Conservation (phyloP, 2,797 vertebrate genomes). For the Microctenopoma lineatum region DNA sequence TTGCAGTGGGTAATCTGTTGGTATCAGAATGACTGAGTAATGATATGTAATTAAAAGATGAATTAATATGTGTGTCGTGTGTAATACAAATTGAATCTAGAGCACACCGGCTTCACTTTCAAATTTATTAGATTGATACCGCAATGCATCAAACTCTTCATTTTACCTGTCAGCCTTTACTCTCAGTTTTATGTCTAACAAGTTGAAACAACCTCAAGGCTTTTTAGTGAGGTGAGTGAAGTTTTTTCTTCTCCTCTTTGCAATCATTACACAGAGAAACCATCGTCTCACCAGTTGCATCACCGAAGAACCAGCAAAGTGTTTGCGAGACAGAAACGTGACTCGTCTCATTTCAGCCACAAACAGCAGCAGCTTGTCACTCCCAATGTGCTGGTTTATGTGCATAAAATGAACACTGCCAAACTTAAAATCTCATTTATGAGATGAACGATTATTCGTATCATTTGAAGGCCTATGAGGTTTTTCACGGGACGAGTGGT, state of each 20-base stretch:
- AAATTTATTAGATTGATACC: conserved; percentile 44
- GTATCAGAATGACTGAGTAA: conserved; percentile 75
- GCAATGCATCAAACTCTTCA: conserved; percentile 28
- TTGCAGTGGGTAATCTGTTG: conserved; percentile 71
- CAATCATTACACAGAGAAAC: conserved; percentile 4
- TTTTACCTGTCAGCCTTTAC: conserved; percentile 29
- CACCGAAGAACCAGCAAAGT: neutral
- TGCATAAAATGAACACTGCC: no score
- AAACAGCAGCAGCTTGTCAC: no score
- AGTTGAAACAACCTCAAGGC: conserved; percentile 26
- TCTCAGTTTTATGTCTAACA: conserved; percentile 8
- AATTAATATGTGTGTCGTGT: conserved; percentile 67
- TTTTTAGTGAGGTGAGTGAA: neutral
- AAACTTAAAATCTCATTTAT: no score
- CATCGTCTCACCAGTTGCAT: conserved; percentile 13
- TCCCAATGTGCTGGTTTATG: no score
- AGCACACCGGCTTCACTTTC: conserved; percentile 45
- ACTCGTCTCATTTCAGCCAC: no score
- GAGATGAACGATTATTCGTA: no score
- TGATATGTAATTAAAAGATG: conserved; percentile 79
- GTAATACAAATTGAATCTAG: conserved; percentile 69
- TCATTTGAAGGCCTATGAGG: no score
- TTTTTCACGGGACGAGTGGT: no score
- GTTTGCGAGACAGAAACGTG: neutral
- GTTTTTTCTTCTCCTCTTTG: neutral